Conservation (phyloP, 1,140 invertebrate species). For the Battus philenor region DNA sequence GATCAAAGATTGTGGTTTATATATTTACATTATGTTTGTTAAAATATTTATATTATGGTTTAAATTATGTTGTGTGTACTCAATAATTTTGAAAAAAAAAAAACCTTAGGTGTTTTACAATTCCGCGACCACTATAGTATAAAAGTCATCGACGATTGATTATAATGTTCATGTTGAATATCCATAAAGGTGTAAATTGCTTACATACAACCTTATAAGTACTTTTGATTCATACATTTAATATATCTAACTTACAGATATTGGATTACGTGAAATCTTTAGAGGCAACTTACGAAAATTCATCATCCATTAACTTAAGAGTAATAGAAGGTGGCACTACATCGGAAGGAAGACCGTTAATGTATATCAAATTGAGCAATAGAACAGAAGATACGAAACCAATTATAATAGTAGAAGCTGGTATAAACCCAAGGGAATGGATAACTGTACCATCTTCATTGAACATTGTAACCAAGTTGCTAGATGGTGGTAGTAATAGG, state of each 20-base stretch:
- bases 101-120: neutral
- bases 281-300: conserved; percentile 25
- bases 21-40: no score
- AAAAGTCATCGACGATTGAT: neutral
- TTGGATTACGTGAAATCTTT: conserved; percentile 32
- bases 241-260: no score
- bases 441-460: conserved; percentile 74
- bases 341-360: conserved; percentile 38
- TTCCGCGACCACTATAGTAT: neutral
- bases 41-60: no score
- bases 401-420: conserved; percentile 65
- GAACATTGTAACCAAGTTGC: conserved; percentile 72
- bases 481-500: conserved; percentile 35
- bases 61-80: no score
- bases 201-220: neutral
- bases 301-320: conserved; percentile 23
- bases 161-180: neutral
- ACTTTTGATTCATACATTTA: conserved; percentile 7
- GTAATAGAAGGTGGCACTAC: conserved; percentile 41
- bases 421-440: conserved; percentile 81
- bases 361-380: conserved; percentile 40
- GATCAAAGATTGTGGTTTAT: no score
- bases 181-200: neutral
- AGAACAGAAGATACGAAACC: conserved; percentile 25
- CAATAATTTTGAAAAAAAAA: no score